These are phyloP conservation scores for Lagenorhynchus albirostris DNA, from an alignment of 2,113 vertebrate genomes.

Conservation along the genomic window DNA sequence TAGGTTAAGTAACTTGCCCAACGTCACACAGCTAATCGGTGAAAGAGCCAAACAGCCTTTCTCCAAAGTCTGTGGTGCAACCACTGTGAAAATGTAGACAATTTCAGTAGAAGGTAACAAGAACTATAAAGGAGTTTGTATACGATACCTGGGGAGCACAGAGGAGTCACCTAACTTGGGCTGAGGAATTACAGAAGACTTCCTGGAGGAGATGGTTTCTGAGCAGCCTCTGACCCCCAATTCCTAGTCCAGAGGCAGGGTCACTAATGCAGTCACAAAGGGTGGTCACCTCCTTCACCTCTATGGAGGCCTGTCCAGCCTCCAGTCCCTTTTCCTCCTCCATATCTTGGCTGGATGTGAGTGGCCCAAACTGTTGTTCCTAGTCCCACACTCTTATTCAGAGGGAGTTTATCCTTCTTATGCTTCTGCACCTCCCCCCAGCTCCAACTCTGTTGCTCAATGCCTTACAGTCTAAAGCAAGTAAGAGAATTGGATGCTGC, in stretches of 20 bases:
- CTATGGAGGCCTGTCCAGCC: neutral
- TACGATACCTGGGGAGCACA: neutral
- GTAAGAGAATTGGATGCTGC: neutral
- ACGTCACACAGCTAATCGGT: neutral
- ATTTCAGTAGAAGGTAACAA: neutral
- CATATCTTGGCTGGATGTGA: neutral
- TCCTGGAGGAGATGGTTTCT: neutral
- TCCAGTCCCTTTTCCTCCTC: neutral
- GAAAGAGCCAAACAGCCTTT: neutral
- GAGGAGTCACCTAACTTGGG: neutral
- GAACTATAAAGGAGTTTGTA: neutral
- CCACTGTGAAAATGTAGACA: neutral
- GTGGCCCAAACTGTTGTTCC: neutral
- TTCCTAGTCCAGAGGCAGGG: neutral
- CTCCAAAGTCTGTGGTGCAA: neutral
- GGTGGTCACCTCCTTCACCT: neutral
- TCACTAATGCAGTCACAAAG: neutral
- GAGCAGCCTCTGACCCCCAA: neutral
- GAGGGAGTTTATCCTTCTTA: neutral
- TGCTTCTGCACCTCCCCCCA: neutral
- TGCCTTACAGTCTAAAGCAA: slow-evolving; percentile 14
- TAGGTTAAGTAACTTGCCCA: neutral
- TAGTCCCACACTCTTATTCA: neutral
- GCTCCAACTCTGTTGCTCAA: neutral
- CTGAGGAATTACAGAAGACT: neutral